A percentile compares a stretch with the other conserved stretches of the same genome.
phyloP scores from a whole-genome alignment of 1,140 invertebrate genomes.

The Thaumatotibia leucotreta region DNA sequence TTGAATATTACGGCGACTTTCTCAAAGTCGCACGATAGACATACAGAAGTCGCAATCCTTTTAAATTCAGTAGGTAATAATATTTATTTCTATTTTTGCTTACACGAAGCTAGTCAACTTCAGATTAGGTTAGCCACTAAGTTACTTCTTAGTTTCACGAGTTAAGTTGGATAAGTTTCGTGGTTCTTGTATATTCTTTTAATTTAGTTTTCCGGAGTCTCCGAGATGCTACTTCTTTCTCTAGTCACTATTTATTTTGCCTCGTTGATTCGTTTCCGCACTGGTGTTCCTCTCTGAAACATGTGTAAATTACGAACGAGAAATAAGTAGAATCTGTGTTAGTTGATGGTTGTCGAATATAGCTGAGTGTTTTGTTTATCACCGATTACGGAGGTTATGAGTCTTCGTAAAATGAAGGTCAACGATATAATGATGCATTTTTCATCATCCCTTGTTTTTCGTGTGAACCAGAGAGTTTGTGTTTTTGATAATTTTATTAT shows the following conservation, averaged over 20 bases:
- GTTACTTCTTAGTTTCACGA: slow-evolving; percentile 35
- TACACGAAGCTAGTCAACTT: slow-evolving; percentile 64
- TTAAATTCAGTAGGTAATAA: slow-evolving; percentile 3
- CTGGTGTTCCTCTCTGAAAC: not conserved
- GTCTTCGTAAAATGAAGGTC: not conserved
- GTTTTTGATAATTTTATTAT: slow-evolving; percentile 18
- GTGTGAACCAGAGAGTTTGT: slow-evolving; percentile 18
- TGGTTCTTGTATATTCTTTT: slow-evolving; percentile 41
- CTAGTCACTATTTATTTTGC: slow-evolving; percentile 47
- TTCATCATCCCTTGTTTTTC: slow-evolving; percentile 7
- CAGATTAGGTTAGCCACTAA: slow-evolving; percentile 51
- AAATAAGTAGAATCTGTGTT: slow-evolving; percentile 38
- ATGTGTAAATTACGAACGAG: slow-evolving; percentile 22
- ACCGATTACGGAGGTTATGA: not conserved
- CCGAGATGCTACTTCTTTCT: slow-evolving; percentile 37
- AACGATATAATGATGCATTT: not conserved
- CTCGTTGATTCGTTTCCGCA: slow-evolving; percentile 2
- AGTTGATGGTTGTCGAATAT: slow-evolving; percentile 39
- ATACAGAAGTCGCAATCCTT: not conserved
- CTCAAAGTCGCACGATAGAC: not conserved
- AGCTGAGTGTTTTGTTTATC: slow-evolving; percentile 11
- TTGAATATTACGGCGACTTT: not conserved
- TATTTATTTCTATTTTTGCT: slow-evolving; percentile 12
- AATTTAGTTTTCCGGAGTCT: slow-evolving; percentile 48
- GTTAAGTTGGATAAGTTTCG: slow-evolving; percentile 40